Evolutionary conservation across 1,140 invertebrate genomes (phyloP), one percentile per base, ranked within the genome.

Genomic region (Episyrphus balteatus): DNA sequence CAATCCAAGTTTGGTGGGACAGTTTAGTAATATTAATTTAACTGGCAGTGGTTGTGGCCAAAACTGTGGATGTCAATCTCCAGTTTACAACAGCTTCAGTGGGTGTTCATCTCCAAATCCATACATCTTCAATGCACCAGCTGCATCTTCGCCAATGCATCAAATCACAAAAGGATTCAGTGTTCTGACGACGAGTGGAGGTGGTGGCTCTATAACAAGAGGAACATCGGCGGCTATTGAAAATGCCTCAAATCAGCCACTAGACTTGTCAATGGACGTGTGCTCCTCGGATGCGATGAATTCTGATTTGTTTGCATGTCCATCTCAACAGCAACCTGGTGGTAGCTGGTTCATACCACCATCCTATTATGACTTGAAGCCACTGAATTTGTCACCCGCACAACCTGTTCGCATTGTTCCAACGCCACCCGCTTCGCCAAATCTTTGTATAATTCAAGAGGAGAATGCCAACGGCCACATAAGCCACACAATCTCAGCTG

Each of bases 391-490:
- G 14, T 80, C 46, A 70, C 79, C 45, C 77, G 82, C 56, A 77
- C 66, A 68, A 48, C 62, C 61, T 0, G 54, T 68, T 9, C 51
- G 66, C 0, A 58, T 68, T 7, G 65, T 66, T 17, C 55, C 66
- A 9, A 68, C 66, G 5, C 66, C 66, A 0, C 66, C 66, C 0
- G 59, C 66, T 1, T 68, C 66, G 15, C 66, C 81, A 44, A 80
- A 84, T 52, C 70, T 93, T 39, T 86, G 87, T 55, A 90, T 90
- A 78, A 92, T 92, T 39, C 84, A 87, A 61, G 88, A 92, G 60
- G 86, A 90, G 67, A 78, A 68, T 33, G 60, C 62, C 0, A 62
- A 63, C 12, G 59, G 58, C 0, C 60, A 62, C 34, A 60, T 61
- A 56, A 59, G 58, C 33, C 62, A 58, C 33, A 66, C 62, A 2